Evolutionary conservation across 2,797 vertebrate genomes (phyloP), one percentile per base, ranked within the genome.

Genomic region (Simalia tracyae): DNA sequence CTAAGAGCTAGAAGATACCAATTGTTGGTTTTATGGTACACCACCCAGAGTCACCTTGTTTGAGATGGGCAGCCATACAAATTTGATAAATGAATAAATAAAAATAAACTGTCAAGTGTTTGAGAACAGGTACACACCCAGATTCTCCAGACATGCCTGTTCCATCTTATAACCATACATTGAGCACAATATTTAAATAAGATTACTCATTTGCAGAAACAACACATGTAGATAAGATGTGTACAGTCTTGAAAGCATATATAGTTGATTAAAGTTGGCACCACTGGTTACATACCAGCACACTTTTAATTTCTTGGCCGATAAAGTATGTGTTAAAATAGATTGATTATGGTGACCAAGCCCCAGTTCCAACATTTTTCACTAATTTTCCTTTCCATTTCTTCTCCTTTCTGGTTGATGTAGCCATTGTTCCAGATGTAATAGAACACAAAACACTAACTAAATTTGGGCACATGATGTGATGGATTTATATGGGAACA

Each of bases 271-370:
- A 14, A 28, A 56, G 12, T 46, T 15, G 26, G 84, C 2, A 36
- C n/a, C n/a, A 87, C 36, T 28, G 19, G 19, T 9, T 61, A 24
- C 8, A 54, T 2, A 87, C 31, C 57, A 81, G 50, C 26, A 42
- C 22, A n/a, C 17, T 19, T 60, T 91, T 94, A 90, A 26, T 94
- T 93, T 66, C 61, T 85, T 89, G 31, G 28, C n/a, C 84, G 94
- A 0, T 88, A 87, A 86, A 94, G 86, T 64, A 90, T 94, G 89
- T 64, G 86, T 87, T 54, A 42, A 31, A 76, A 42, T 88, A 28
- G 36, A 87, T 50, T 89, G 1, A 15, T 91, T 61, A 7, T 56
- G 46, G 61, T 84, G 84, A 57, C 63, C 3, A 57, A 56, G 76
- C 84, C 86, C 88, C 86, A 86, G 31, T 28, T 0, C 15, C 12